Base-by-base conservation (phyloP, 2,113 vertebrate genomes). In the Perca flavescens region DNA sequence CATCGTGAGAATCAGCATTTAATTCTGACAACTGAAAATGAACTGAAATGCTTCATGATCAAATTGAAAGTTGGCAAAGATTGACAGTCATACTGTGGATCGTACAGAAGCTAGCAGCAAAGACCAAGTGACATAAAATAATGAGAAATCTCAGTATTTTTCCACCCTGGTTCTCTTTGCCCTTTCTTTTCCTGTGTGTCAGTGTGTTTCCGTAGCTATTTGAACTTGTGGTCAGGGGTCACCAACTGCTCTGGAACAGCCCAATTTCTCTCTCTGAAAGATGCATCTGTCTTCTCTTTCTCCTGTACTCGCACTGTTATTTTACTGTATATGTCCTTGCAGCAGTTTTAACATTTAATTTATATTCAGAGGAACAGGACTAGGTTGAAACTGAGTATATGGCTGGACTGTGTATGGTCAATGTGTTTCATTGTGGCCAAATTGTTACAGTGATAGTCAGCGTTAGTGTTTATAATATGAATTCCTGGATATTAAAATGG, bases 121-220 rank as follows among this genome's bases (percentile, higher is more conserved):
- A 22, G 36, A 36, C 4, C 1, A 7, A 16, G 13, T 4, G 16
- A 12, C 10, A 21, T 66, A 16, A 47, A 65, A 56, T 43, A 7
- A 72, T 49, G 0, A 54, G 25, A 63, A 5, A 63, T 31, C 10
- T 50, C 58, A 15, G 16, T 17, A 50, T 63, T 63, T 74, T 47
- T 73, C 25, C 22, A 11, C 46, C 7, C 46, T 21, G 31, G 17
- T 14, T 56, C 21, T 43, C 25, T 16, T 25, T 60, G 61, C 36
- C 63, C 69, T 74, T 58, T 49, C 52, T 28, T 68, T 73, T 62
- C 62, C 54, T 57, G 21, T 50, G 49, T 77, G 81, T 53, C 77
- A 80, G n/a, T 64, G 82, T 70, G 82, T 88, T 49, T 78, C 70
- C 63, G 79, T 75, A 67, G 79, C 75, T 76, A 62, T 82, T 71